These are phyloP conservation scores for Drepanosiphum platanoidis DNA, from an alignment of 2,888 invertebrate species.

Conservation along the genomic window DNA sequence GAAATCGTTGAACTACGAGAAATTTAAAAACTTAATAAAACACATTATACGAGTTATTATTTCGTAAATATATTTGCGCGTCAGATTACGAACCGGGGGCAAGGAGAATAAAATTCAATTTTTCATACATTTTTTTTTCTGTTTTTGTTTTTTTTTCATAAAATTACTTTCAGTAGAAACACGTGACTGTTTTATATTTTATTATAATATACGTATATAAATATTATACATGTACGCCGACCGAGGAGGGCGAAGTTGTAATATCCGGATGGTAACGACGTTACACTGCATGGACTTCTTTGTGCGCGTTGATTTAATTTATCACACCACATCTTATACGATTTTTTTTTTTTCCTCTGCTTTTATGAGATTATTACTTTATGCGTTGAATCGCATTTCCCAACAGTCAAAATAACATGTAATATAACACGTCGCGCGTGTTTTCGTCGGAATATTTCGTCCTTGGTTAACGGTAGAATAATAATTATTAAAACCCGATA, in stretches of 20 bases:
- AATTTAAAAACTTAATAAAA: too few relatives aligned
- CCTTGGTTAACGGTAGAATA: too few relatives aligned
- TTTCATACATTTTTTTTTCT: background rate
- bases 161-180: background rate
- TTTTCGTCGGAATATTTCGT: background rate
- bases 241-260: slow-evolving; percentile 23
- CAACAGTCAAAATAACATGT: background rate
- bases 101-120: background rate
- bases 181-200: slow-evolving; percentile 2
- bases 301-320: slow-evolving; percentile 41
- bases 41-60: too few relatives aligned
- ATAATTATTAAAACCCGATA: background rate
- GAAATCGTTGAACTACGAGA: too few relatives aligned
- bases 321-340: slow-evolving; percentile 13
- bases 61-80: too few relatives aligned
- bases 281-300: slow-evolving; percentile 29
- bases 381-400: background rate
- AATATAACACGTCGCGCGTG: background rate
- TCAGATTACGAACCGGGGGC: too few relatives aligned
- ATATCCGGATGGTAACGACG: slow-evolving; percentile 47
- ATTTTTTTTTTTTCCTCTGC: background rate
- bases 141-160: too few relatives aligned
- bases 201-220: slow-evolving; percentile 1
- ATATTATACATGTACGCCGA: background rate
- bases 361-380: slow-evolving; percentile 23